Evolutionary conservation across 2,113 vertebrate genomes (phyloP).

Genomic region (Malurus cyaneus): DNA sequence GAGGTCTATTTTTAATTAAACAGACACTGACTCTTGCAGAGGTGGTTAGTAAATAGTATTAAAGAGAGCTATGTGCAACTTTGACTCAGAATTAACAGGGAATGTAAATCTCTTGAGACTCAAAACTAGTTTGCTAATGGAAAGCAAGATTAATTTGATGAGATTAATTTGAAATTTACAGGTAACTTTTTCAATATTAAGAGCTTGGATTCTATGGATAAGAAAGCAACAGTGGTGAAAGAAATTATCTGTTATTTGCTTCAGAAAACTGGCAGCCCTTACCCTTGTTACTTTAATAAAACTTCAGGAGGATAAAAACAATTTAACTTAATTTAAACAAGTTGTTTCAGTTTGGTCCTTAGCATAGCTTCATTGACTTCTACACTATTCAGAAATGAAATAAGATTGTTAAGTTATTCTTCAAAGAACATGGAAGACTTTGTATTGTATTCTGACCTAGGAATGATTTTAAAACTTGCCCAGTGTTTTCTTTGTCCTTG

Average conservation of each 20-base stretch:
- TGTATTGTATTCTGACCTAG: not conserved
- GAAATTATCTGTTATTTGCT: not conserved
- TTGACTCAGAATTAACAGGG: not conserved
- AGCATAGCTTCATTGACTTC: not conserved
- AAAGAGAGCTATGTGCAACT: not conserved
- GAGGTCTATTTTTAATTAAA: not conserved
- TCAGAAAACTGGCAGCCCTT: not conserved
- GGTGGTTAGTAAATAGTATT: not conserved
- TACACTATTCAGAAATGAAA: not conserved
- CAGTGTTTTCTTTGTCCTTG: not conserved
- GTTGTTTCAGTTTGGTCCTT: not conserved
- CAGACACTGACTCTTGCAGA: not conserved
- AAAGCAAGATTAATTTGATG: not conserved
- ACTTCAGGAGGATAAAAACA: not conserved
- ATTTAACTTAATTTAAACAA: not conserved
- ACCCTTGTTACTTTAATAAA: not conserved
- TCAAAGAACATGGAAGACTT: not conserved
- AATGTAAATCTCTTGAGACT: not conserved
- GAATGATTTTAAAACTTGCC: not conserved
- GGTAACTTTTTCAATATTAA: not conserved
- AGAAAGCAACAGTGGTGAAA: not conserved
- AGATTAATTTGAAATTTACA: not conserved
- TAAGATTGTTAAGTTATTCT: not conserved
- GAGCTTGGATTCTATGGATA: not conserved
- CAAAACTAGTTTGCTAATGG: not conserved